Evolutionary conservation across 2,888 invertebrate species (phyloP).

Genomic region (Esperia sulphurella): DNA sequence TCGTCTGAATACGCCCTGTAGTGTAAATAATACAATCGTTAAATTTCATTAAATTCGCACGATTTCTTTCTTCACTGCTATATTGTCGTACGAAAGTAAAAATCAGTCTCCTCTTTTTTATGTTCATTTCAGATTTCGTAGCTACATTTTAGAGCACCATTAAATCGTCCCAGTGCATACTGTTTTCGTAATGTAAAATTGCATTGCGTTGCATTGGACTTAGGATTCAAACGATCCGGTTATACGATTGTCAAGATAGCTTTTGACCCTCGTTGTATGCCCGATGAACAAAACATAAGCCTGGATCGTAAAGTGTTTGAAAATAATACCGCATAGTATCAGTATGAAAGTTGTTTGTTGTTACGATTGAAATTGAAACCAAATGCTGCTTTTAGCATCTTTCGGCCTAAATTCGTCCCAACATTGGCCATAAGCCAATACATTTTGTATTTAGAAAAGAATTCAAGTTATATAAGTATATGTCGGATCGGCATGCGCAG

Average conservation of each 20-base stretch:
- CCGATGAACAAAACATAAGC: slow-evolving; percentile 2
- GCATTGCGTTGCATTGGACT: slow-evolving; percentile 22
- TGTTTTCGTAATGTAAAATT: slow-evolving; percentile 45
- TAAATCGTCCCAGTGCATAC: slow-evolving; percentile 23
- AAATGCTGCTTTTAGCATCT: no score
- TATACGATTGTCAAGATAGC: slow-evolving; percentile 48
- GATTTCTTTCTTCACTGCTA: no score
- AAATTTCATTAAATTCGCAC: no score
- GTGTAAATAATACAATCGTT: not conserved
- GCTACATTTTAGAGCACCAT: slow-evolving; percentile 32
- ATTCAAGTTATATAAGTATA: no score
- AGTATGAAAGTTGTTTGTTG: no score
- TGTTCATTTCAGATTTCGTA: not conserved
- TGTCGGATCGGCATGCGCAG: no score
- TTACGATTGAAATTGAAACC: no score
- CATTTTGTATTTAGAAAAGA: no score
- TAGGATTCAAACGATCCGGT: slow-evolving; percentile 34
- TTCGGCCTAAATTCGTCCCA: no score
- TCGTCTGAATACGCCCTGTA: no score
- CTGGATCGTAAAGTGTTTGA: not conserved
- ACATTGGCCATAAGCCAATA: no score
- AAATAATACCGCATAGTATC: not conserved
- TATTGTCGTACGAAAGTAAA: no score
- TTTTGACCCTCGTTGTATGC: slow-evolving; percentile 45
- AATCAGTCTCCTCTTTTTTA: not conserved